Percentiles rank a stretch among this genome's conserved stretches.
phyloP scores from a whole-genome alignment of 2,797 vertebrate genomes.

The Hyperoplus immaculatus region DNA sequence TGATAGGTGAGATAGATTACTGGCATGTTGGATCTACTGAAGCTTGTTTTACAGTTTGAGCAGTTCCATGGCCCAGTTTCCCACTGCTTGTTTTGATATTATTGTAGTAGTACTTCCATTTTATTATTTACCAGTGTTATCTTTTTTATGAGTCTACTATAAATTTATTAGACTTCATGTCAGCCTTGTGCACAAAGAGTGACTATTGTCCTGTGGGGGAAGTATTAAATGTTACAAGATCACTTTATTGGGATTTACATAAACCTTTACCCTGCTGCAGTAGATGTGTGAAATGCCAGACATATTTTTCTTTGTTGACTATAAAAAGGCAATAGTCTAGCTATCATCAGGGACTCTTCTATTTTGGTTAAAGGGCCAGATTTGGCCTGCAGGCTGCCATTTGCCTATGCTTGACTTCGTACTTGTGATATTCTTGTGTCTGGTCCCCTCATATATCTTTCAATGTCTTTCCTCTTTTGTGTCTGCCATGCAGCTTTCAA shows the following conservation, averaged over 20 bases:
- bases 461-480: slow-evolving; percentile 14
- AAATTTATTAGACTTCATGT: background rate
- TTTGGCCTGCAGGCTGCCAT: background rate
- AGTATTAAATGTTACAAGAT: background rate
- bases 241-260: background rate
- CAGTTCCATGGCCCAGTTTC: no score
- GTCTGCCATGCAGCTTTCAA: slow-evolving; percentile 8
- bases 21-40: no score
- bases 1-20: no score
- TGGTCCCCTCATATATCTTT: slow-evolving; percentile 28
- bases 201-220: no score
- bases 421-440: slow-evolving; percentile 3
- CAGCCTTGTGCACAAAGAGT: background rate
- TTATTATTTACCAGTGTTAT: no score
- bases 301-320: no score
- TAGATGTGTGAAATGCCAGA: background rate
- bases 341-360: background rate
- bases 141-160: no score
- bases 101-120: no score
- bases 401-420: background rate
- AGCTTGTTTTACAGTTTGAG: no score
- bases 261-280: background rate
- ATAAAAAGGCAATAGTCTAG: no score
- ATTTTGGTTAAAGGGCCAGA: background rate
- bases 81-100: no score